A percentile compares a stretch with the other conserved stretches of the same genome.
phyloP scores from a whole-genome alignment of 2,113 vertebrate genomes.

The Monarcha castaneiventris region DNA sequence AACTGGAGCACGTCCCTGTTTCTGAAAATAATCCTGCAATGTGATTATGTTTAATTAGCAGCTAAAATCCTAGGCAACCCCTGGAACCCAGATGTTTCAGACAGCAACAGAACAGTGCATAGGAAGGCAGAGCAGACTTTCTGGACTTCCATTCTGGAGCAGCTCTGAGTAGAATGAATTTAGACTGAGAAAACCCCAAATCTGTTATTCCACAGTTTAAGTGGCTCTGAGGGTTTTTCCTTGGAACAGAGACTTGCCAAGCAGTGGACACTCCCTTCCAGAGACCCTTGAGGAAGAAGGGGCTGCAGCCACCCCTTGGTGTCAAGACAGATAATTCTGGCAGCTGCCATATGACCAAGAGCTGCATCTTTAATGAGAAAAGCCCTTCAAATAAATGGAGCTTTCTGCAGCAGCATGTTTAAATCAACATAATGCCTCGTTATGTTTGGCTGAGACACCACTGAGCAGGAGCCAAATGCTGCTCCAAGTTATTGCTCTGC shows the following conservation, averaged over 20 bases:
- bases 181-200: background rate
- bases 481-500: background rate
- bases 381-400: background rate
- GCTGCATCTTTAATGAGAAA: background rate
- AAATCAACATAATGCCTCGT: slow-evolving; percentile 10
- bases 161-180: background rate
- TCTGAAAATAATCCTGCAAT: background rate
- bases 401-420: background rate
- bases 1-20: background rate
- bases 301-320: background rate
- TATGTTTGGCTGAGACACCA: background rate
- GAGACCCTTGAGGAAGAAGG: background rate
- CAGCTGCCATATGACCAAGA: background rate
- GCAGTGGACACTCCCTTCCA: background rate
- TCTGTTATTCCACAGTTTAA: background rate
- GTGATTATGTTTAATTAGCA: background rate
- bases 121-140: background rate
- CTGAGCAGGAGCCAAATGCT: background rate
- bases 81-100: slow-evolving; percentile 16
- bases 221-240: background rate
- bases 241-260: background rate
- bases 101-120: background rate
- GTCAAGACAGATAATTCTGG: background rate
- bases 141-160: background rate
- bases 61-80: background rate